Conservation (phyloP, 1,140 invertebrate species). For the Helicoverpa zea region DNA sequence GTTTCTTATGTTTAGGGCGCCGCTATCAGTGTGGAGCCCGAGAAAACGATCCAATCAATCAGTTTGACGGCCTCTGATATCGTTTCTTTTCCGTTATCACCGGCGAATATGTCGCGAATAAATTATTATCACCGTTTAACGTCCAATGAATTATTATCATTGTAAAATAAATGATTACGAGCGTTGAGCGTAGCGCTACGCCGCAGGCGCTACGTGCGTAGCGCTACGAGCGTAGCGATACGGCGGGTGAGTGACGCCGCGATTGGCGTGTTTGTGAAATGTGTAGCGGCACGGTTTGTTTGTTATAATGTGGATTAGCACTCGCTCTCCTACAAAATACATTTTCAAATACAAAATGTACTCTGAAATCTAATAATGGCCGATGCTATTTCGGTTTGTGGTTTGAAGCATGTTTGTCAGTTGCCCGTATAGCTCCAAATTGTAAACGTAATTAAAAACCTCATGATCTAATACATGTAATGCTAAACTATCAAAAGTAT, state of each 20-base stretch:
- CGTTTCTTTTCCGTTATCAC: slow-evolving; percentile 46
- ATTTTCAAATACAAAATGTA: neutral
- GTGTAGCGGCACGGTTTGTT: neutral
- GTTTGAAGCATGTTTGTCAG: slow-evolving; percentile 6
- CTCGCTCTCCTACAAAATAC: neutral
- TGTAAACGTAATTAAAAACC: neutral
- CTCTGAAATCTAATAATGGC: slow-evolving; percentile 7
- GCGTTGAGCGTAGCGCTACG: slow-evolving; percentile 21
- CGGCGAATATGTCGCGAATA: slow-evolving; percentile 43
- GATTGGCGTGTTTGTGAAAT: slow-evolving; percentile 36
- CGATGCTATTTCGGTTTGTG: slow-evolving; percentile 8
- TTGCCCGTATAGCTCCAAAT: neutral
- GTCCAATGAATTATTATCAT: slow-evolving; percentile 37
- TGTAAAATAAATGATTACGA: slow-evolving; percentile 37
- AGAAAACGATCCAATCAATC: slow-evolving; percentile 50
- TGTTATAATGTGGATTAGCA: slow-evolving; percentile 12
- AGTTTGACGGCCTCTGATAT: slow-evolving; percentile 47
- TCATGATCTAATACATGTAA: too few relatives aligned
- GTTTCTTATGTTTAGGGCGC: neutral
- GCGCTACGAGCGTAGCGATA: slow-evolving; percentile 34
- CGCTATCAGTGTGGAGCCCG: slow-evolving; percentile 45
- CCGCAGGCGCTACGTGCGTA: slow-evolving; percentile 29
- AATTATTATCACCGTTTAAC: slow-evolving; percentile 47
- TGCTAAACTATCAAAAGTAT: too few relatives aligned
- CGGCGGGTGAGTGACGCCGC: slow-evolving; percentile 21